These are phyloP conservation scores for Protula sp. DNA, from an alignment of 2,888 invertebrate genomes.

Conservation along the genomic window DNA sequence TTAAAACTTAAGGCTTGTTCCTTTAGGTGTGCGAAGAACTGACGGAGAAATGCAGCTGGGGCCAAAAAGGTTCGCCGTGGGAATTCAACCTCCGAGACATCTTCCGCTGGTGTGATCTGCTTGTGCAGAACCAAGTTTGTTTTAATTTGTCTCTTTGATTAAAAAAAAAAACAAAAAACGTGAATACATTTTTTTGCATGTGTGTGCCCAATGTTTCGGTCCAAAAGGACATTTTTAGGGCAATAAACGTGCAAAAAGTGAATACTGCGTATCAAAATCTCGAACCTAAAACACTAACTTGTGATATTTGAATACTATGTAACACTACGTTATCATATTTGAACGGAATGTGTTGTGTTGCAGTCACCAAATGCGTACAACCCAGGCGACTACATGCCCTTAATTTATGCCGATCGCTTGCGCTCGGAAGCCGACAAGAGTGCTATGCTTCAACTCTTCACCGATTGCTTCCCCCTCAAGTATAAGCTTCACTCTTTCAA, in stretches of 20 bases:
- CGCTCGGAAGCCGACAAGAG: slow-evolving; percentile 69
- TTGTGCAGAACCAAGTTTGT: slow-evolving; percentile 51
- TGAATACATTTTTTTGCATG: too few species aligned
- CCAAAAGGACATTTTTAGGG: too few species aligned
- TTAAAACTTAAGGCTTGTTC: too few species aligned
- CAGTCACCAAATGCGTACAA: slow-evolving; percentile 51
- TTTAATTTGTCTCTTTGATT: neutral
- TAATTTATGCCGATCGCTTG: slow-evolving; percentile 85
- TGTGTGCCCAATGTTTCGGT: too few species aligned
- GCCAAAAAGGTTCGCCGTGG: slow-evolving; percentile 82
- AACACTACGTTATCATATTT: too few species aligned
- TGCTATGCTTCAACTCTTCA: neutral
- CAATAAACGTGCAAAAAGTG: too few species aligned
- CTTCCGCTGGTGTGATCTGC: slow-evolving; percentile 83
- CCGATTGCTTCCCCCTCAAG: neutral
- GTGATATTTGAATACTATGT: too few species aligned
- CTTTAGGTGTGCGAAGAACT: slow-evolving; percentile 22
- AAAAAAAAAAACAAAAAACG: neutral
- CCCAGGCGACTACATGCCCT: slow-evolving; percentile 59
- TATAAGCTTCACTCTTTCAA: neutral
- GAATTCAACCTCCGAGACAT: slow-evolving; percentile 96
- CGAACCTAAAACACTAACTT: too few species aligned
- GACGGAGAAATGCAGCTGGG: slow-evolving; percentile 60
- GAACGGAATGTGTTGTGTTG: too few species aligned
- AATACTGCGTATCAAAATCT: too few species aligned